These are phyloP conservation scores for Takifugu ocellatus DNA, from an alignment of 2,797 vertebrate genomes.

Conservation along the genomic window DNA sequence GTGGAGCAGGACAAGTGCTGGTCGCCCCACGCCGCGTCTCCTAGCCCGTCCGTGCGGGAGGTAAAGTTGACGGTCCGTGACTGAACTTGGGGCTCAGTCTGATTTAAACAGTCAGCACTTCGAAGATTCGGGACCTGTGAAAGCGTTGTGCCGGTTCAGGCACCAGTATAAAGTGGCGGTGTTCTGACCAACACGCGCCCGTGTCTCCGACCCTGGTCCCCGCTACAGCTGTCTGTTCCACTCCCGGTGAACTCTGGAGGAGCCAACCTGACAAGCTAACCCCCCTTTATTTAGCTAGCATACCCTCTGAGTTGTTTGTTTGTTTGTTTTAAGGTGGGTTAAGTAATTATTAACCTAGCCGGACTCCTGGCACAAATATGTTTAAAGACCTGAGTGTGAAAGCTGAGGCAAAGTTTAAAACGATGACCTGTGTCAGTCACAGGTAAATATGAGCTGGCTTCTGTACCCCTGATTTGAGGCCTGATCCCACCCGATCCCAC, in stretches of 20 bases:
- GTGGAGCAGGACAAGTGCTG: not conserved
- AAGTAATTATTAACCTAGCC: too few species aligned
- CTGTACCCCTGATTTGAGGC: too few species aligned
- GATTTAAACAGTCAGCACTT: too few species aligned
- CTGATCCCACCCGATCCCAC: too few species aligned
- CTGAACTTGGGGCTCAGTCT: conserved; percentile 56
- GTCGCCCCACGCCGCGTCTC: conserved; percentile 16
- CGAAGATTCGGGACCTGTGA: too few species aligned
- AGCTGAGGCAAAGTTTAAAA: too few species aligned
- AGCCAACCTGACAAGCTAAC: not conserved
- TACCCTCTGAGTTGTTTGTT: not conserved
- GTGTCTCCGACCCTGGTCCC: not conserved
- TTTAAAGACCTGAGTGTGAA: too few species aligned
- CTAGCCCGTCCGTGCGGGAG: conserved; percentile 40
- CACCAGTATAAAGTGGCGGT: too few species aligned
- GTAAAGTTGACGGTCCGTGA: conserved; percentile 72
- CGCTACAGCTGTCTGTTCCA: not conserved
- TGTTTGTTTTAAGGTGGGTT: too few species aligned
- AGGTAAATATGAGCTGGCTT: not conserved
- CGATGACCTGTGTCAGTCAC: too few species aligned
- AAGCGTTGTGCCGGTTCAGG: too few species aligned
- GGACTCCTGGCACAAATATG: too few species aligned
- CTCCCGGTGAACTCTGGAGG: conserved; percentile 2
- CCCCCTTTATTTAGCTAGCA: not conserved
- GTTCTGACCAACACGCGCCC: not conserved